Evolutionary conservation across 92 coral and sea anemone species (phyloP).

Genomic region (Palythoa grandis): DNA sequence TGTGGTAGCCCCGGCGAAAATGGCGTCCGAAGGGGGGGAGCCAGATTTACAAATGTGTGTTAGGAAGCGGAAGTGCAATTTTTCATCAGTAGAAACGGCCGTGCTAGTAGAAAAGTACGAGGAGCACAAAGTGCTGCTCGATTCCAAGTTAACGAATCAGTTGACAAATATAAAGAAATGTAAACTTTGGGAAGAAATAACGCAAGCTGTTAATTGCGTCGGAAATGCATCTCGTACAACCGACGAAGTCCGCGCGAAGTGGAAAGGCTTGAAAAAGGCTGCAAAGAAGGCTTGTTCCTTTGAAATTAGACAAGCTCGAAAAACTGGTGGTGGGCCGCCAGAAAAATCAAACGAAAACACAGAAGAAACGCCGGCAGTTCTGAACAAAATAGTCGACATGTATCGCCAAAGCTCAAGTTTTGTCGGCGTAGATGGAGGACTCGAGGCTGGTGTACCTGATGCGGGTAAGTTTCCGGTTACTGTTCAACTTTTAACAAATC

Average conservation of each 20-base stretch:
- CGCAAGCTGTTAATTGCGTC: background rate
- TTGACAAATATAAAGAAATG: background rate
- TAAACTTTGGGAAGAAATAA: conserved; percentile 16
- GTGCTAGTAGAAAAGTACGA: background rate
- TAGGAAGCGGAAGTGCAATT: conserved; percentile 12
- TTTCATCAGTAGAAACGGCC: conserved; percentile 17
- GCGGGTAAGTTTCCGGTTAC: conserved; percentile 12
- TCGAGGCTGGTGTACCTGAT: conserved; percentile 3
- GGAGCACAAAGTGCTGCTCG: conserved; percentile 1
- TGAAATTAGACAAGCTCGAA: conserved; percentile 3
- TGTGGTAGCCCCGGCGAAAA: conserved; percentile 25
- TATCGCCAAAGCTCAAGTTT: conserved; percentile 1
- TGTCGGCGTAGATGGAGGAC: conserved; percentile 17
- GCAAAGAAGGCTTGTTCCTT: background rate
- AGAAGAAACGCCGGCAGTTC: background rate
- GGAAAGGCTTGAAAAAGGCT: background rate
- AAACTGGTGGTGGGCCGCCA: conserved; percentile 7
- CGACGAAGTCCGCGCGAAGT: background rate
- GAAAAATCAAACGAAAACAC: conserved; percentile 1
- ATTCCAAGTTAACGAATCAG: conserved; percentile 5
- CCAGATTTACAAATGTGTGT: background rate
- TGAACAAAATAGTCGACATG: background rate
- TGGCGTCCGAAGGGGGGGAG: conserved; percentile 9
- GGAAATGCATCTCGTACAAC: background rate
- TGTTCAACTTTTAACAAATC: background rate